These are phyloP conservation scores for Cygnus olor DNA, from an alignment of 2,797 vertebrate genomes.

Conservation along the genomic window DNA sequence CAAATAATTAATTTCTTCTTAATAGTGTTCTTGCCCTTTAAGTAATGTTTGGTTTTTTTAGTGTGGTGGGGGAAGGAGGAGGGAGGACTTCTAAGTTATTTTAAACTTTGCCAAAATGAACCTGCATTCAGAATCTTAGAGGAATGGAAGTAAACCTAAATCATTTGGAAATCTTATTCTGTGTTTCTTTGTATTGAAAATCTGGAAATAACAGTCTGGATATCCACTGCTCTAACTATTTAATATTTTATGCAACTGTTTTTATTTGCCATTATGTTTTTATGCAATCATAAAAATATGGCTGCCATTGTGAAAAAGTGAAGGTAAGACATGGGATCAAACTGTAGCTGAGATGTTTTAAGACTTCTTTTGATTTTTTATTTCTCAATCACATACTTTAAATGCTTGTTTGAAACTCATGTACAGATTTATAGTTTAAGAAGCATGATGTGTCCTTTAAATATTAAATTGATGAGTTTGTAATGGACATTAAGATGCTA, in stretches of 20 bases:
- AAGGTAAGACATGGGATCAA: constrained; percentile 59
- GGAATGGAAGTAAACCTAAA: constrained; percentile 59
- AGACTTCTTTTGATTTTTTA: background rate
- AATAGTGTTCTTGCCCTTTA: constrained; percentile 68
- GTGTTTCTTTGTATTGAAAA: background rate
- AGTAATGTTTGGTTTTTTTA: constrained; percentile 49
- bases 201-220: constrained; percentile 20
- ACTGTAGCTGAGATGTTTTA: background rate
- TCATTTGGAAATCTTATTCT: constrained; percentile 21
- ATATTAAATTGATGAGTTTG: background rate
- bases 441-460: background rate
- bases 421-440: background rate
- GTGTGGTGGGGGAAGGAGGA: constrained; percentile 62
- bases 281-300: constrained; percentile 52
- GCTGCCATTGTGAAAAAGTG: constrained; percentile 45
- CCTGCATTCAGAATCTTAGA: constrained; percentile 44
- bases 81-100: constrained; percentile 59
- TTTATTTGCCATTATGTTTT: constrained; percentile 47
- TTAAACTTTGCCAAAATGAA: constrained; percentile 68
- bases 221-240: constrained; percentile 28
- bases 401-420: background rate
- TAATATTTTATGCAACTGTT: constrained; percentile 23
- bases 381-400: background rate
- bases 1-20: constrained; percentile 13
- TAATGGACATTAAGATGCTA: background rate